Evolutionary conservation across 2,113 vertebrate species (phyloP).

Genomic region (Labeo catla): DNA sequence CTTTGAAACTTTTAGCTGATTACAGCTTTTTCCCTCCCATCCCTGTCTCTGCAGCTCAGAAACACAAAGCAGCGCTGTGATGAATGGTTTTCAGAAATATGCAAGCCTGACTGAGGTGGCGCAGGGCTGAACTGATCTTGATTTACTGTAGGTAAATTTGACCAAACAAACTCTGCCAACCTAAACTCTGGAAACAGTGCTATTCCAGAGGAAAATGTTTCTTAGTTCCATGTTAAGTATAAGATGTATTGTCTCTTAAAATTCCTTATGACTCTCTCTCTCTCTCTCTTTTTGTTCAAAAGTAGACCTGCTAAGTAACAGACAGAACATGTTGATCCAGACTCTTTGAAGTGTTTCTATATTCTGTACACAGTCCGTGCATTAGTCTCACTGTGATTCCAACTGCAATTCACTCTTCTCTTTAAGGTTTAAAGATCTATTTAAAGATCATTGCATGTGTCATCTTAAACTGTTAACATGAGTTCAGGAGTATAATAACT

Average conservation of each 20-base stretch:
- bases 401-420: conserved; percentile 1
- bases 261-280: neutral
- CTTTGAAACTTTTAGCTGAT: conserved; percentile 77
- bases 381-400: conserved; percentile 4
- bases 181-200: neutral
- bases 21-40: conserved; percentile 59
- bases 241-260: no score
- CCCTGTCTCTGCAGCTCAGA: conserved; percentile 9
- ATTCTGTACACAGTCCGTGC: neutral
- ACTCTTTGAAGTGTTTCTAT: neutral
- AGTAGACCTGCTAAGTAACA: neutral
- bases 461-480: conserved; percentile 2
- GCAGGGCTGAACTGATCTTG: conserved; percentile 13
- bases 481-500: neutral
- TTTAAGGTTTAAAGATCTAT: neutral
- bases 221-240: neutral
- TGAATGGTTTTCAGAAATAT: conserved; percentile 62
- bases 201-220: neutral
- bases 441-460: neutral
- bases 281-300: neutral
- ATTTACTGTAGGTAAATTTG: conserved; percentile 41
- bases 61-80: conserved; percentile 54
- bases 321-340: neutral
- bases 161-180: conserved; percentile 11
- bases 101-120: conserved; percentile 8